Base-by-base conservation (phyloP, 2,888 invertebrate species). In the Falcaria lacertinaria region DNA sequence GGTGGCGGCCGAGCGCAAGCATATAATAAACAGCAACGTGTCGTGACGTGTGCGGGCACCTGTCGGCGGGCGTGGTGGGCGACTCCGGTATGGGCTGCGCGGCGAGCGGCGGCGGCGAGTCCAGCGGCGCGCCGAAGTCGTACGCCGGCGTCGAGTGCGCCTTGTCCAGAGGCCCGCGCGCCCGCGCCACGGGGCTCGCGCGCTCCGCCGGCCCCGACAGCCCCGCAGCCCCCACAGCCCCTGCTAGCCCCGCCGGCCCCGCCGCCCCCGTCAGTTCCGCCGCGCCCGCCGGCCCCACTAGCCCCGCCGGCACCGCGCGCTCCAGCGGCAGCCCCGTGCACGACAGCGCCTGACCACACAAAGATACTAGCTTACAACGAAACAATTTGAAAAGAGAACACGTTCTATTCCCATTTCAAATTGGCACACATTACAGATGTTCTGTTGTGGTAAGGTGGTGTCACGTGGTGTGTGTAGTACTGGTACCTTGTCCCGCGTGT, bases 141-240 rank as follows among this genome's bases (percentile, higher is more conserved):
- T 95, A 95, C 0, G 95, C 94, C 1, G 95, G 95, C n/a, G 95
- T 94, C 55, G 95, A 95, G 73, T 94, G 92, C 60, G 94, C 94
- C 80, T 96, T 95, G 81, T 96, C 95, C 40, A 95, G 81, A 51
- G 91, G 91, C 47, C 67, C 80, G 13, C 79, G 74, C 16, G 19
- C 14, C 8, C 52, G 52, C 52, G 47, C 54, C 77, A 68, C 2
- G 15, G 34, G 44, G 41, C 25, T 40, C 47, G 45, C 17, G 34
- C n/a, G n/a, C n/a, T n/a, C n/a, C n/a, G n/a, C n/a, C n/a, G 39
- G 39, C 42, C 16, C 38, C 47, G 16, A 22, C 42, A 43, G 44
- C 32, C 34, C 28, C 48, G 46, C 16, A 16, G 17, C 19, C 43
- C 44, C 37, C 14, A 4, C 11, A 4, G 11, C 16, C 25, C 16